These are phyloP conservation scores for Synergus japonicus DNA, from an alignment of 2,888 invertebrate species.

Conservation along the genomic window DNA sequence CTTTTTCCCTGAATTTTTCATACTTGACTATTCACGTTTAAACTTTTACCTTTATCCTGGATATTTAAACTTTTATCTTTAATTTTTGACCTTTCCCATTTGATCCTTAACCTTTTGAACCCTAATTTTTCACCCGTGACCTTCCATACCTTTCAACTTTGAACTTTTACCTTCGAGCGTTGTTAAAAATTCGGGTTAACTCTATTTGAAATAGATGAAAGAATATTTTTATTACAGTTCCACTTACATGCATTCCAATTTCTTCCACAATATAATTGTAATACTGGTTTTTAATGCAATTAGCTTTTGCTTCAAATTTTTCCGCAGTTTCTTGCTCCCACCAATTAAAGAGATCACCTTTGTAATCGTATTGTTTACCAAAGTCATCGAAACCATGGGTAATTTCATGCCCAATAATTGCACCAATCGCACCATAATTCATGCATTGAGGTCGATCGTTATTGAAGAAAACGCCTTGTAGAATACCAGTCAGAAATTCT, in stretches of 20 bases:
- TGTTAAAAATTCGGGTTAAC: no score
- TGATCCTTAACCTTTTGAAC: no score
- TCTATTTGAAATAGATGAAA: background rate
- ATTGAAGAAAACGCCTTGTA: slow-evolving; percentile 94
- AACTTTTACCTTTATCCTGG: no score
- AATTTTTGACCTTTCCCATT: no score
- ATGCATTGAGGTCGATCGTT: slow-evolving; percentile 93
- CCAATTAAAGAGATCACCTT: slow-evolving; percentile 95
- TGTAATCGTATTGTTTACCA: slow-evolving; percentile 94
- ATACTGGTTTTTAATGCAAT: slow-evolving; percentile 96
- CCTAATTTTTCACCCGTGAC: no score
- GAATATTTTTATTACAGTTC: slow-evolving; percentile 49
- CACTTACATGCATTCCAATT: slow-evolving; percentile 85
- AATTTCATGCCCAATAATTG: slow-evolving; percentile 95
- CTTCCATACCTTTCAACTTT: no score
- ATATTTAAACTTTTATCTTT: no score
- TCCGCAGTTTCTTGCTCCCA: slow-evolving; percentile 92
- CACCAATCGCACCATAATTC: slow-evolving; percentile 95
- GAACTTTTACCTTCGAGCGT: no score
- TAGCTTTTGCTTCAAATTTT: slow-evolving; percentile 87
- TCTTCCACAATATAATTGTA: slow-evolving; percentile 91
- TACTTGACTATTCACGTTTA: no score
- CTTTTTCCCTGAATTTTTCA: no score
- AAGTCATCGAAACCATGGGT: slow-evolving; percentile 93
- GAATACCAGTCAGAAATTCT: slow-evolving; percentile 86